Percentiles rank a stretch among this genome's conserved stretches.
These are phyloP conservation scores for Clavelina lepadiformis DNA, from an alignment of 23 tunicate genomes.

Conservation along the genomic window DNA sequence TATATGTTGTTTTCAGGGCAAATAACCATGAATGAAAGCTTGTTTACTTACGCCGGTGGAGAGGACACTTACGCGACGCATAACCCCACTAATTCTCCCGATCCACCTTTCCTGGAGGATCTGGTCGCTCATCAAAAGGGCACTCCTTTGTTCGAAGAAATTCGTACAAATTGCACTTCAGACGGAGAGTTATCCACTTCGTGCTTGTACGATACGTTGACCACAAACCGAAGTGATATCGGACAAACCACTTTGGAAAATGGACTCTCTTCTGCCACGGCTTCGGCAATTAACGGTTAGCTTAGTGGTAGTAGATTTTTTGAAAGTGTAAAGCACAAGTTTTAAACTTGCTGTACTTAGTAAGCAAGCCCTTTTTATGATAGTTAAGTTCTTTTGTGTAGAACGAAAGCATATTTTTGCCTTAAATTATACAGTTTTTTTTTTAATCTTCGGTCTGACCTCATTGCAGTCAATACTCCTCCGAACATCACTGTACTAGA, in stretches of 20 bases:
- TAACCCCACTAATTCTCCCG: constrained; percentile 37
- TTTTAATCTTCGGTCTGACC: too few relatives aligned
- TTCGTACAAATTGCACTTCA: constrained; percentile 18
- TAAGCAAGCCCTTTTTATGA: too few relatives aligned
- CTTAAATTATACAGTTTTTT: too few relatives aligned
- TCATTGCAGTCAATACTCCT: too few relatives aligned
- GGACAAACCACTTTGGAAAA: background rate
- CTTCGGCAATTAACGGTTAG: background rate
- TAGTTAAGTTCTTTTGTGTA: too few relatives aligned
- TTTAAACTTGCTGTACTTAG: too few relatives aligned
- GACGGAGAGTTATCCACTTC: constrained; percentile 1
- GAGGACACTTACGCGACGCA: constrained; percentile 25
- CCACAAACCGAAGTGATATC: constrained; percentile 10
- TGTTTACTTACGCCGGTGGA: constrained; percentile 42
- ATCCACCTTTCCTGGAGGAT: constrained; percentile 49
- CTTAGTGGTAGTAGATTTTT: too few relatives aligned
- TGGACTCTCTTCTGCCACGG: background rate
- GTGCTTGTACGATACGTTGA: constrained; percentile 11
- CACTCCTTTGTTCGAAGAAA: constrained; percentile 3
- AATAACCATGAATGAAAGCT: constrained; percentile 34
- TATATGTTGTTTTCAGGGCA: too few relatives aligned
- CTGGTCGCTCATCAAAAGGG: constrained; percentile 26
- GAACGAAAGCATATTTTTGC: too few relatives aligned
- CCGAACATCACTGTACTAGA: too few relatives aligned
- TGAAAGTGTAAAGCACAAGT: too few relatives aligned